phyloP scores from a whole-genome alignment of 2,113 vertebrate genomes.

The Capreolus pygargus region DNA sequence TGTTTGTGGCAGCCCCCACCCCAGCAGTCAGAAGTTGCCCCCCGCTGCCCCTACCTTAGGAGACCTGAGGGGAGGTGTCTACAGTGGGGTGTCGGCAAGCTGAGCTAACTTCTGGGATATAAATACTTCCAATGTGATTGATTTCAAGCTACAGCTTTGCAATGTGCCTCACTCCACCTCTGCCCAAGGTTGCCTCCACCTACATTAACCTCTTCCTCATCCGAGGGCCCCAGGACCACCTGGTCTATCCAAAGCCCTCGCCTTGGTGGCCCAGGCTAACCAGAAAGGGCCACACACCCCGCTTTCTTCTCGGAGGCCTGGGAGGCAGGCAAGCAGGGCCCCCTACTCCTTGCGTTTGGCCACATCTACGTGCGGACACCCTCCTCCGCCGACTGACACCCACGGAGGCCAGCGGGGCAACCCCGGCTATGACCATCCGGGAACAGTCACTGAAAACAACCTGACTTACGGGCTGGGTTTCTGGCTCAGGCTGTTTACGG shows the following conservation, averaged over 20 bases:
- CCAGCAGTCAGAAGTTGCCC: rapidly evolving
- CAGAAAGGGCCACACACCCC: neutral
- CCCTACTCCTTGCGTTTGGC: neutral
- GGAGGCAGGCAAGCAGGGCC: neutral
- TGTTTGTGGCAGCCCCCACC: rapidly evolving
- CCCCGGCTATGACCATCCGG: neutral
- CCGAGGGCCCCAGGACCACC: neutral
- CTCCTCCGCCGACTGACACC: rapidly evolving
- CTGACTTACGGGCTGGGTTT: slow-evolving; percentile 63
- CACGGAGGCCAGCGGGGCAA: rapidly evolving
- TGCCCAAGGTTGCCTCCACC: neutral
- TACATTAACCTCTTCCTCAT: neutral
- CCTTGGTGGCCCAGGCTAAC: neutral
- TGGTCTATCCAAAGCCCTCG: neutral
- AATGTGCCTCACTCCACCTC: neutral
- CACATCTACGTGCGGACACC: neutral
- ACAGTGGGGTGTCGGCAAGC: neutral
- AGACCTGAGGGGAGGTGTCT: neutral
- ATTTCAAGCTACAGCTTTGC: neutral
- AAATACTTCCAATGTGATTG: neutral
- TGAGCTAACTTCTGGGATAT: neutral
- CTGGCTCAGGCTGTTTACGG: neutral
- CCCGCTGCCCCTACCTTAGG: neutral
- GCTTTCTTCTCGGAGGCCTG: neutral
- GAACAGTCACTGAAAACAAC: neutral